These are phyloP conservation scores for Hetaerina titia DNA, from an alignment of 2,888 invertebrate species.

Conservation along the genomic window DNA sequence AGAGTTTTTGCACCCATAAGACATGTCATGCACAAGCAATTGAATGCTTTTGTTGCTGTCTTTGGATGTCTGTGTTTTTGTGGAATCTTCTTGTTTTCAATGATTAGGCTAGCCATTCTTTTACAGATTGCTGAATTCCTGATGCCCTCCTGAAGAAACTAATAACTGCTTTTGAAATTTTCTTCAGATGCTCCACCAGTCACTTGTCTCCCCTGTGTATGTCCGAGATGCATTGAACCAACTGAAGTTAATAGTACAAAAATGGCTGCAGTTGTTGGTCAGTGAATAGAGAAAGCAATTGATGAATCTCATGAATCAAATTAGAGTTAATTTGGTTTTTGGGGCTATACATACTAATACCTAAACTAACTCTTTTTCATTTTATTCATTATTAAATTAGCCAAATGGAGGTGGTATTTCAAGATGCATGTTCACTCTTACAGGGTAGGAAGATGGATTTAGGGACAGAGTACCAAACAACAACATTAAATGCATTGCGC, in stretches of 20 bases:
- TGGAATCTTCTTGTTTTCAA: constrained; percentile 54
- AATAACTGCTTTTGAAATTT: constrained; percentile 37
- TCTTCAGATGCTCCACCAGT: constrained; percentile 70
- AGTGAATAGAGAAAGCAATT: constrained; percentile 6
- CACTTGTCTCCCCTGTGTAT: constrained; percentile 72
- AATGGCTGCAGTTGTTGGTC: constrained; percentile 59
- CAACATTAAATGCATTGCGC: not conserved
- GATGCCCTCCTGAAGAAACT: not conserved
- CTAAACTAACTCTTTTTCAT: not conserved
- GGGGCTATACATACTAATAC: not conserved
- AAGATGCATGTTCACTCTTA: constrained; percentile 45
- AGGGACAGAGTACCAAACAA: not conserved
- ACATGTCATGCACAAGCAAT: constrained; percentile 62
- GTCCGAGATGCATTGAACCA: constrained; percentile 70
- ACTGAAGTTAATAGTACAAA: constrained; percentile 53
- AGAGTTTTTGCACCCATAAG: constrained; percentile 62
- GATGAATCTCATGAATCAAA: constrained; percentile 1
- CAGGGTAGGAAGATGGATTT: constrained; percentile 13
- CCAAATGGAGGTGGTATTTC: constrained; percentile 34
- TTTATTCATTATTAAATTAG: constrained; percentile 24
- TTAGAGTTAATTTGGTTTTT: constrained; percentile 7
- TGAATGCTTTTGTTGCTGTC: constrained; percentile 67
- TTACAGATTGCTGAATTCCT: constrained; percentile 15
- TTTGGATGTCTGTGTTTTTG: constrained; percentile 66
- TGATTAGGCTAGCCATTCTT: not conserved